These are phyloP conservation scores for Spatula clypeata DNA, from an alignment of 2,797 vertebrate species.

Conservation along the genomic window DNA sequence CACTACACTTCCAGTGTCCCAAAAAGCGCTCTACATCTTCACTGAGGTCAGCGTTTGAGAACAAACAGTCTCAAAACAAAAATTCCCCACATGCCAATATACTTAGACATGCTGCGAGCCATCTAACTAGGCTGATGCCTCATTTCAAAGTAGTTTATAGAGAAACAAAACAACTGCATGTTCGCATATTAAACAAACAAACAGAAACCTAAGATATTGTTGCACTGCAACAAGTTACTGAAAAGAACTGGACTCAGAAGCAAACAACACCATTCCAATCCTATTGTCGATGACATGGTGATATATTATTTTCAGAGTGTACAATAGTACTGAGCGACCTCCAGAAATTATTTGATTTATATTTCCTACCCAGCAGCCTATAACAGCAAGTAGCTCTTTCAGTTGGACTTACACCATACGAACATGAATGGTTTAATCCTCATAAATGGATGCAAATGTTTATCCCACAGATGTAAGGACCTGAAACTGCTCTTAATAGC, in stretches of 20 bases:
- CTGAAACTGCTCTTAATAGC: neutral
- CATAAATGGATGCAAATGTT: neutral
- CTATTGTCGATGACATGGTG: neutral
- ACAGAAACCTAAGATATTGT: neutral
- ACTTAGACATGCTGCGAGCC: neutral
- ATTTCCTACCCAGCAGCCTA: neutral
- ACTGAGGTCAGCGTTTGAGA: neutral
- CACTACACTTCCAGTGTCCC: neutral
- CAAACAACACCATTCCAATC: neutral
- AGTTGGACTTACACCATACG: neutral
- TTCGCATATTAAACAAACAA: neutral
- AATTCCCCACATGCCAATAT: neutral
- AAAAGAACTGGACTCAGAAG: neutral
- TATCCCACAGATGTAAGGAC: neutral
- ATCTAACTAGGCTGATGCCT: neutral
- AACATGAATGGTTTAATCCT: neutral
- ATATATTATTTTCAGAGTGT: neutral
- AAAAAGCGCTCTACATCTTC: neutral
- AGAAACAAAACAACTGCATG: neutral
- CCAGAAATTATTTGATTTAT: constrained; percentile 14
- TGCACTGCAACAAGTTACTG: neutral
- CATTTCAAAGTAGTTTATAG: neutral
- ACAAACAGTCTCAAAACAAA: neutral
- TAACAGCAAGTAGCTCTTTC: neutral
- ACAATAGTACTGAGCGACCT: neutral